Percentiles rank a stretch among this genome's conserved stretches.
Evolutionary conservation across 1,140 invertebrate genomes (phyloP).

Genomic region (Musca domestica): DNA sequence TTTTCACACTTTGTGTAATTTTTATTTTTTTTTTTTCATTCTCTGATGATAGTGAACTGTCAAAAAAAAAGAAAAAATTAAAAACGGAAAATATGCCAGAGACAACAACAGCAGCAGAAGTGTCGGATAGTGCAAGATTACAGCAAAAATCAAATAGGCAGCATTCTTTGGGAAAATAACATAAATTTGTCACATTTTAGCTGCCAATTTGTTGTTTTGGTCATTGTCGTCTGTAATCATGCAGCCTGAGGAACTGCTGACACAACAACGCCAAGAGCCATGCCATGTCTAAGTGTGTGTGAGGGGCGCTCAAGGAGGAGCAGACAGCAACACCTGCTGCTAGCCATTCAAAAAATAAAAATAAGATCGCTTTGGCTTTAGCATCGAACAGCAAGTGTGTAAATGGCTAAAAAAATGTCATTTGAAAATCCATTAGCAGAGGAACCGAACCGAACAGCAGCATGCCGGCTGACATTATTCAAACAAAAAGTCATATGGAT

Average conservation of each 20-base stretch:
- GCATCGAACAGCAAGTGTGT: background rate
- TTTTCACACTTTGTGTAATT: constrained; percentile 2
- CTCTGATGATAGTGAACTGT: too few relatives aligned
- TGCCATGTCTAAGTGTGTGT: too few relatives aligned
- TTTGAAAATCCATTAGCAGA: constrained; percentile 6
- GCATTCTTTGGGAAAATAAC: constrained; percentile 15
- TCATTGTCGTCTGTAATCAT: background rate
- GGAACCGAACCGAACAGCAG: background rate
- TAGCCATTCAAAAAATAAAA: constrained; percentile 12
- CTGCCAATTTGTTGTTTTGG: constrained; percentile 13
- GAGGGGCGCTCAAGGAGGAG: too few relatives aligned
- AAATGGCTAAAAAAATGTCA: background rate
- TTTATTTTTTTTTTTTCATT: too few relatives aligned
- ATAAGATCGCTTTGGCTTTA: background rate
- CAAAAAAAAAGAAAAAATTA: background rate
- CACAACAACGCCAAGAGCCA: too few relatives aligned
- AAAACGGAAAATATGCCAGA: background rate
- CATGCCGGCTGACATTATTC: too few relatives aligned
- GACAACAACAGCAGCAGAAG: too few relatives aligned
- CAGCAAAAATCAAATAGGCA: too few relatives aligned
- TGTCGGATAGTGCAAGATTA: too few relatives aligned
- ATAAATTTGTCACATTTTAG: constrained; percentile 19
- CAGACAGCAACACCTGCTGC: constrained; percentile 12
- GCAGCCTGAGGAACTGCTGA: too few relatives aligned
- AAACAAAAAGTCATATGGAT: too few relatives aligned